Base-by-base conservation (phyloP, 1,140 invertebrate genomes). In the Mycetomoellerius zeteki region DNA sequence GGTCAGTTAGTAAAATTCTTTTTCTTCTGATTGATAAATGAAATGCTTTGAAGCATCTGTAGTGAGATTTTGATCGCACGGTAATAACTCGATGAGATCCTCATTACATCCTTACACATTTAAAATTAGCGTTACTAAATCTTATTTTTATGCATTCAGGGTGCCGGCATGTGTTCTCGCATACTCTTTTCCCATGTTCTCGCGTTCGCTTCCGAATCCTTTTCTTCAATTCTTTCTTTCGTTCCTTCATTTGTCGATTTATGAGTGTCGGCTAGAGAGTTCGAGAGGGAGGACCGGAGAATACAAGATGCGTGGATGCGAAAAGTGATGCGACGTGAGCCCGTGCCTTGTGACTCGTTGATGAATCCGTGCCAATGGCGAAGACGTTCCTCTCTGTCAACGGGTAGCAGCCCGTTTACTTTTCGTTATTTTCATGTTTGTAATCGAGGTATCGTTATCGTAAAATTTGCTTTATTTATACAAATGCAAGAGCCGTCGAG, bases 41-140 rank as follows among this genome's bases (percentile, higher is more conserved):
- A 43, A 43, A 43, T 43, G 37, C 37, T 43, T 43, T 43, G 37
- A 10, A 43, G 37, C 33, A 37, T 37, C 33, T 37, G 33, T 37
- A 8, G 8, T 37, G 8, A 43, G 10, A 43, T 8, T 43, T 43
- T 43, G 37, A 43, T 10, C 37, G 37, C 37, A 43, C 10, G 10
- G 8, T 21, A 86, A 88, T 72, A 43, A 50, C 73, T 86, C 47
- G 58, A 65, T 77, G 54, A 84, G 56, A 86, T 80, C 89, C 92
- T 93, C 92, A 91, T 93, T 92, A 94, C 92, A 94, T 94, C 92
- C 91, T 93, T 94, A 93, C 93, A 91, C 89, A 85, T 90, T 88
- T 90, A 89, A 92, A 91, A 91, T 87, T 89, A 86, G 85, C 92
- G 92, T 93, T 92, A 92, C 92, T 91, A 91, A 94, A 91, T 85